phyloP scores from a whole-genome alignment of 2,113 vertebrate genomes.

The Oncorhynchus clarkii region DNA sequence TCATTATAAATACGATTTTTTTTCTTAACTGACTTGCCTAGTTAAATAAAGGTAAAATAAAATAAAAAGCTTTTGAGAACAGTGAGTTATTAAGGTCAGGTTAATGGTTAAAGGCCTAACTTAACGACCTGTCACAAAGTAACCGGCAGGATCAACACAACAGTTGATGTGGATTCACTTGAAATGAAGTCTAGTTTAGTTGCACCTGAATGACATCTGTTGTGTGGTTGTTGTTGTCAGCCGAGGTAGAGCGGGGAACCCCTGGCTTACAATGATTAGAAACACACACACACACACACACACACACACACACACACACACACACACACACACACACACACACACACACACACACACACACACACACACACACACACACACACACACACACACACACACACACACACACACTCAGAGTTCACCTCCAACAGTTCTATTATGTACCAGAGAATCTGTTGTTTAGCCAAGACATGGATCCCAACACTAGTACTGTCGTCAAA shows the following conservation, averaged over 20 bases:
- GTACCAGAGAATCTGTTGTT: not conserved
- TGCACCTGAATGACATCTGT: slow-evolving; percentile 43
- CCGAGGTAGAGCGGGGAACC: slow-evolving; percentile 12
- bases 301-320: too few species aligned
- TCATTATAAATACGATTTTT: too few species aligned
- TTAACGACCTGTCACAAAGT: not conserved
- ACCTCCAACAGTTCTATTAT: not conserved
- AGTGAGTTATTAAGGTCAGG: slow-evolving; percentile 1
- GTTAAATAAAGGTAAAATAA: too few species aligned
- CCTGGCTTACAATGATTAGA: not conserved
- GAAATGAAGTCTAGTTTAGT: not conserved
- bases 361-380: too few species aligned
- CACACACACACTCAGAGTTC: too few species aligned
- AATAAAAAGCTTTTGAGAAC: not conserved
- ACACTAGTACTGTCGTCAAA: too few species aligned
- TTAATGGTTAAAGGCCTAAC: too few species aligned
- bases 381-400: too few species aligned
- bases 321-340: too few species aligned
- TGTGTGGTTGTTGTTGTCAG: not conserved
- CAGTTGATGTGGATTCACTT: not conserved
- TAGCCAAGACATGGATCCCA: not conserved
- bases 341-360: too few species aligned
- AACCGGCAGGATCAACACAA: not conserved
- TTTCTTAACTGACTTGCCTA: too few species aligned
- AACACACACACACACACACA: too few species aligned